Evolutionary conservation across 2,797 vertebrate genomes (phyloP).

Genomic region (Ispidina lecontei): DNA sequence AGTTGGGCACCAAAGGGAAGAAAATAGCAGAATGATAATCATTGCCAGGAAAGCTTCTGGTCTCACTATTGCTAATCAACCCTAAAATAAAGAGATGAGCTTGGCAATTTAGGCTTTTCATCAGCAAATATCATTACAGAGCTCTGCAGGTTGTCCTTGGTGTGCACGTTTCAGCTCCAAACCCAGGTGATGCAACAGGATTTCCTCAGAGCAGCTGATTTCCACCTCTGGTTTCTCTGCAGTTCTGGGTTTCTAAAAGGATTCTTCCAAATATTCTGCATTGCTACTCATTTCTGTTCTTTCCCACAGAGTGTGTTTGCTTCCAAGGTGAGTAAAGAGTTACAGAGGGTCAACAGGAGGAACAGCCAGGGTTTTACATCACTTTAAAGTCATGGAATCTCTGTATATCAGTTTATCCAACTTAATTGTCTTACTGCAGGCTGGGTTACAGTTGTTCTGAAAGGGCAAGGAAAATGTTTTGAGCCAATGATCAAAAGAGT

Average conservation of each 20-base stretch:
- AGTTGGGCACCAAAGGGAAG: background rate
- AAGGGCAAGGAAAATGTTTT: background rate
- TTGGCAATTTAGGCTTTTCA: background rate
- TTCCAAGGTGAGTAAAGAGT: background rate
- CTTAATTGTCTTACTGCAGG: background rate
- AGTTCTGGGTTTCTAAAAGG: background rate
- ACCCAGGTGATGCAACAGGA: rapidly evolving
- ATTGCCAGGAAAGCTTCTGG: background rate
- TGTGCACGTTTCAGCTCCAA: background rate
- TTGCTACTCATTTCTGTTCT: background rate
- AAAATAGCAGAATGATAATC: background rate
- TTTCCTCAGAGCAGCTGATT: background rate
- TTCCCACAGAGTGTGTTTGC: background rate
- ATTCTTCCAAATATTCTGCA: background rate
- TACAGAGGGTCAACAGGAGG: rapidly evolving
- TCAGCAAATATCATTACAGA: background rate
- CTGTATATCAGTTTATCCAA: background rate
- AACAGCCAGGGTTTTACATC: background rate
- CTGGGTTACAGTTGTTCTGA: background rate
- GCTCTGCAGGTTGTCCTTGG: background rate
- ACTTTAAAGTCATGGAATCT: background rate
- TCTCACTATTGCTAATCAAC: background rate
- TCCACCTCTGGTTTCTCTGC: background rate
- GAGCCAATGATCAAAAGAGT: slow-evolving; percentile 4
- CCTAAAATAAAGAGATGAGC: background rate